phyloP scores from a whole-genome alignment of 2,113 vertebrate species.

The Petaurus breviceps region DNA sequence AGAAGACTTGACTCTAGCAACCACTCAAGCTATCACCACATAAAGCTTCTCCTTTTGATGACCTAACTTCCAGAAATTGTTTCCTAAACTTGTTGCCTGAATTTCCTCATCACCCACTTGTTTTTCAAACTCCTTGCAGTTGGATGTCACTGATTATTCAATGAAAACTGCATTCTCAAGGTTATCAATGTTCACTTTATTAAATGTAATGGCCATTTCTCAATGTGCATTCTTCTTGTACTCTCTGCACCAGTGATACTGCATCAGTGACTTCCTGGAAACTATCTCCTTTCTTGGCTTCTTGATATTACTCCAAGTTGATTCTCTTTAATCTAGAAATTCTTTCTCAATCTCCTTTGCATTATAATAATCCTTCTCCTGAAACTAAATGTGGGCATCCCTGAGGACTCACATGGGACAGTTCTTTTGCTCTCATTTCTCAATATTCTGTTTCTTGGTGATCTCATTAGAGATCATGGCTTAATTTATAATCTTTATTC shows the following conservation, averaged over 20 bases:
- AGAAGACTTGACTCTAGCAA: background rate
- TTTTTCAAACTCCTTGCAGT: background rate
- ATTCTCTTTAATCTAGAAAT: background rate
- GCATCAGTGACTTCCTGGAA: background rate
- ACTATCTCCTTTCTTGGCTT: background rate
- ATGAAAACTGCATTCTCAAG: background rate
- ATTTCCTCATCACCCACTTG: background rate
- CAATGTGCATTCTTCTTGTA: background rate
- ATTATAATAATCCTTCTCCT: background rate
- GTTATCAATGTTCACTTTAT: background rate
- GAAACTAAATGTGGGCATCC: background rate
- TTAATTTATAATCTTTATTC: background rate
- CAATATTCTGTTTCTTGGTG: background rate
- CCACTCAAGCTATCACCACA: background rate
- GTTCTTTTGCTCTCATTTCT: background rate
- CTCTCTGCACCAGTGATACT: background rate
- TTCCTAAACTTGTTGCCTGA: background rate
- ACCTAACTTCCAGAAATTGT: too few relatives aligned
- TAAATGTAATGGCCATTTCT: background rate
- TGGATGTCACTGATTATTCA: background rate
- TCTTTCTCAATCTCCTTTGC: background rate
- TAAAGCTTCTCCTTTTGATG: background rate
- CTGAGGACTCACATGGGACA: background rate
- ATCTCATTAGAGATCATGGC: background rate
- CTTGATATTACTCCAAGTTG: background rate